Percentiles rank a stretch among this genome's conserved stretches.
Evolutionary conservation across 2,888 invertebrate species (phyloP).

Genomic region (Ommatoiulus sabulosus): DNA sequence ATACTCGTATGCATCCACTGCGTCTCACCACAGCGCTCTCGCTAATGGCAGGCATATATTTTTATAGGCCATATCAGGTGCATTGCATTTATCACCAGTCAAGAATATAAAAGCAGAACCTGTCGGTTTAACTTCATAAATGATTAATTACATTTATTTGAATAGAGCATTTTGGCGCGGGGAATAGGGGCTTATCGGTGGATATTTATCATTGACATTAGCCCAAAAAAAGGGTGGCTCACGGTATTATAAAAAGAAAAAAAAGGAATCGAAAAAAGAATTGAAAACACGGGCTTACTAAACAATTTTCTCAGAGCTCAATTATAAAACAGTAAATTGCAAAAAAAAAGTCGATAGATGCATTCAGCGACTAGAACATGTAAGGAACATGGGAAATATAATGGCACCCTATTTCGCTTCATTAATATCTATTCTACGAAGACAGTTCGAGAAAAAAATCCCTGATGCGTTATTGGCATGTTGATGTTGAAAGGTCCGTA

Average conservation of each 20-base stretch:
- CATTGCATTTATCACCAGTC: conserved; percentile 41
- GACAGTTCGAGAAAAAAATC: neutral
- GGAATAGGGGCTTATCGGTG: conserved; percentile 29
- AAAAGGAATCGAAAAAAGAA: neutral
- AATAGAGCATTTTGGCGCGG: conserved; percentile 35
- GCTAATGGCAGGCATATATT: neutral
- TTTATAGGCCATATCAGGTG: conserved; percentile 30
- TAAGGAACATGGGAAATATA: neutral
- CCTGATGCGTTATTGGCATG: conserved; percentile 20
- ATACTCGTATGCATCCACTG: neutral
- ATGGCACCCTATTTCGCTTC: neutral
- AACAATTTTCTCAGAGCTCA: conserved; percentile 19
- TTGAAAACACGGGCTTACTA: conserved; percentile 20
- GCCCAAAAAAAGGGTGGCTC: neutral
- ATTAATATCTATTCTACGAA: neutral
- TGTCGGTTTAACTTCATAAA: conserved; percentile 51
- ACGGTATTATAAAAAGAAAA: neutral
- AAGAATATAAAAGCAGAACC: conserved; percentile 45
- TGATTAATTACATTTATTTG: conserved; percentile 54
- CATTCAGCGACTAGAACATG: neutral
- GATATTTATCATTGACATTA: conserved; percentile 43
- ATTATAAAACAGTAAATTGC: conserved; percentile 26
- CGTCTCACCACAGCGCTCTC: neutral
- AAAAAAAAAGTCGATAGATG: neutral
- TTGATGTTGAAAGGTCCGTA: neutral